Percentiles rank a stretch among this genome's conserved stretches.
Evolutionary conservation across 2,888 invertebrate species (phyloP).

Genomic region (Drosophila anomelani): DNA sequence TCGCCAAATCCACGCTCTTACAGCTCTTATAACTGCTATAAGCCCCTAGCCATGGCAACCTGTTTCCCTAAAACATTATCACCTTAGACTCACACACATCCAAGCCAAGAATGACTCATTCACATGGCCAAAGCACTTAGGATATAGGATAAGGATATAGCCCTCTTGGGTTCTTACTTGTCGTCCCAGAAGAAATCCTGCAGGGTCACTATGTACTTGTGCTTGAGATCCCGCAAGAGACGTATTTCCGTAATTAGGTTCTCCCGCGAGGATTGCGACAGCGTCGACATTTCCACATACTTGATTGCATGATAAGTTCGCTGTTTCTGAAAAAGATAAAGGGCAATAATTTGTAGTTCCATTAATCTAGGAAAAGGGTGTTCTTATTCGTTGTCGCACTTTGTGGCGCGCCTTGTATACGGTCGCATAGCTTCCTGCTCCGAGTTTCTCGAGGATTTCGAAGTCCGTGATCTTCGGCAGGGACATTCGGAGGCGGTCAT

Average conservation of each 20-base stretch:
- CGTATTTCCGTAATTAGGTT: conserved; percentile 93
- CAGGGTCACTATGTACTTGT: conserved; percentile 93
- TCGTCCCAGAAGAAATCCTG: conserved; percentile 92
- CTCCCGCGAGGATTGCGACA: conserved; percentile 90
- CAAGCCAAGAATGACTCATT: conserved; percentile 12
- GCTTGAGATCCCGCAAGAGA: conserved; percentile 90
- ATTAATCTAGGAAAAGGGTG: neutral
- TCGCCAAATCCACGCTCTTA: too few species aligned
- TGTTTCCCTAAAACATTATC: neutral
- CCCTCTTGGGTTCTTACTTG: conserved; percentile 84
- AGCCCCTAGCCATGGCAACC: neutral
- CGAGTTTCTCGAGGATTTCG: conserved; percentile 90
- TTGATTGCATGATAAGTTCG: conserved; percentile 92
- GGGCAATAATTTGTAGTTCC: conserved; percentile 2
- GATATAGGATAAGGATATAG: conserved; percentile 1
- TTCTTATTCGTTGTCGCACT: conserved; percentile 55
- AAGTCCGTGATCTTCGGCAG: conserved; percentile 87
- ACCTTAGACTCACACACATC: neutral
- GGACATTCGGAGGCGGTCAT: conserved; percentile 58
- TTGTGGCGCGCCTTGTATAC: conserved; percentile 90
- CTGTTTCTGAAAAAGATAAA: conserved; percentile 84
- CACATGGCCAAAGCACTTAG: neutral
- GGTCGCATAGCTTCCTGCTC: conserved; percentile 92
- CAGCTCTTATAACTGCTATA: neutral
- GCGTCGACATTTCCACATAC: conserved; percentile 90